A percentile compares a stretch with the other conserved stretches of the same genome.
phyloP scores from a whole-genome alignment of 2,113 vertebrate species.

The Porphyrio hochstetteri region DNA sequence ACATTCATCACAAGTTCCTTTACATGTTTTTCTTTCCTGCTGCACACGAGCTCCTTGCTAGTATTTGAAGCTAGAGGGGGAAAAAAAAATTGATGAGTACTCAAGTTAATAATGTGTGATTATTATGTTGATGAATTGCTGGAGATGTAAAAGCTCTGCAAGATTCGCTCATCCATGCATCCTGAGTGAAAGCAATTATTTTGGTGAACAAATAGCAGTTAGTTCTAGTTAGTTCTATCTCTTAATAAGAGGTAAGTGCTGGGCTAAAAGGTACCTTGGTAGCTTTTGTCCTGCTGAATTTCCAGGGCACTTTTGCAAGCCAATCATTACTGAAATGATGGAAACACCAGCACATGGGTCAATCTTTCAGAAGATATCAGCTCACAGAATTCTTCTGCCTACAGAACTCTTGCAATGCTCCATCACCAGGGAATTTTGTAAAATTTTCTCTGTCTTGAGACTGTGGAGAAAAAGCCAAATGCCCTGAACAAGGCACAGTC shows the following conservation, averaged over 20 bases:
- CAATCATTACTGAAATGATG: not conserved
- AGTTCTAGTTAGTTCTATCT: not conserved
- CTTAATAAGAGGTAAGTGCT: not conserved
- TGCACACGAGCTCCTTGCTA: constrained; percentile 23
- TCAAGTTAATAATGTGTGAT: constrained; percentile 57
- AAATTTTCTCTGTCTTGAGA: not conserved
- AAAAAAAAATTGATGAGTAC: constrained; percentile 46
- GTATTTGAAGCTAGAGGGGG: constrained; percentile 27
- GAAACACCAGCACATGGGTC: not conserved
- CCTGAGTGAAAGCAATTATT: constrained; percentile 46
- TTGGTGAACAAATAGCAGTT: constrained; percentile 12
- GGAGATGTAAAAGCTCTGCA: constrained; percentile 50
- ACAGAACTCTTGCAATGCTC: not conserved
- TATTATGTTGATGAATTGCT: constrained; percentile 63
- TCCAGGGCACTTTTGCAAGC: not conserved
- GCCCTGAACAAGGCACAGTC: not conserved
- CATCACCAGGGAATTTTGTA: not conserved
- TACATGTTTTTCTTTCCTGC: constrained; percentile 34
- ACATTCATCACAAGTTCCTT: constrained; percentile 40
- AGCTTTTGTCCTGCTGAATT: not conserved
- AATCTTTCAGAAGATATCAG: not conserved
- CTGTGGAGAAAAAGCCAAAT: not conserved
- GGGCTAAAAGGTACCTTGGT: not conserved
- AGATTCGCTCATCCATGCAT: constrained; percentile 38
- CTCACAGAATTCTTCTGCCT: not conserved